Evolutionary conservation across 2,797 vertebrate species (phyloP).

Genomic region (Xiphorhynchus erythropygius): DNA sequence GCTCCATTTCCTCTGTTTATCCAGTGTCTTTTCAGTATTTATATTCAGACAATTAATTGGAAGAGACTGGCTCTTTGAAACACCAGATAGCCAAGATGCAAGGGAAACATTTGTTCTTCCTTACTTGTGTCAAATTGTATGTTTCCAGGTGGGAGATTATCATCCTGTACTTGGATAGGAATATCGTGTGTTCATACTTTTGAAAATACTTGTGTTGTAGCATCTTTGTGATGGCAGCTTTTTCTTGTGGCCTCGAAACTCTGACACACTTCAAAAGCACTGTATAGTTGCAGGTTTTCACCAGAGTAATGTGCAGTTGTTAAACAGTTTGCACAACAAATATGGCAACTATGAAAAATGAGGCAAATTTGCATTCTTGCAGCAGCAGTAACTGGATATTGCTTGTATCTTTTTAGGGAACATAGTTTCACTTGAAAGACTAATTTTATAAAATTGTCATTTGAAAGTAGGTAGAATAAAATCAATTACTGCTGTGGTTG

Average conservation of each 20-base stretch:
- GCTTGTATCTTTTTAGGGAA: not conserved
- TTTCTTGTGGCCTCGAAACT: not conserved
- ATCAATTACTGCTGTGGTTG: not conserved
- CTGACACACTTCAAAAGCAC: not conserved
- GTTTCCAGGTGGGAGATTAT: not conserved
- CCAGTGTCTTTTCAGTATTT: not conserved
- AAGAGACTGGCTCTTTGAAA: not conserved
- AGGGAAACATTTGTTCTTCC: not conserved
- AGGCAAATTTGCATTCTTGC: not conserved
- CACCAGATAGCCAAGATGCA: not conserved
- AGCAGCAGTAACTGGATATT: not conserved
- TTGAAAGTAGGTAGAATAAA: not conserved
- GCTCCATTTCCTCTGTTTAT: not conserved
- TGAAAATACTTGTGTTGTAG: not conserved
- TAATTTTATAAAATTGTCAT: not conserved
- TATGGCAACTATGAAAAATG: not conserved
- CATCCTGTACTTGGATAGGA: not conserved
- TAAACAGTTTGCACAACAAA: not conserved
- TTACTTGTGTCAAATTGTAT: not conserved
- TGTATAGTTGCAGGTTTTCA: not conserved
- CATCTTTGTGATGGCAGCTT: not conserved
- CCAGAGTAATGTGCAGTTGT: not conserved
- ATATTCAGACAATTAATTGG: not conserved
- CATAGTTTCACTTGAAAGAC: not conserved
- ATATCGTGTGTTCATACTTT: not conserved